Percentiles rank a stretch among this genome's conserved stretches.
These are phyloP conservation scores for Scaeva pyrastri DNA, from an alignment of 2,888 invertebrate genomes.

Conservation along the genomic window DNA sequence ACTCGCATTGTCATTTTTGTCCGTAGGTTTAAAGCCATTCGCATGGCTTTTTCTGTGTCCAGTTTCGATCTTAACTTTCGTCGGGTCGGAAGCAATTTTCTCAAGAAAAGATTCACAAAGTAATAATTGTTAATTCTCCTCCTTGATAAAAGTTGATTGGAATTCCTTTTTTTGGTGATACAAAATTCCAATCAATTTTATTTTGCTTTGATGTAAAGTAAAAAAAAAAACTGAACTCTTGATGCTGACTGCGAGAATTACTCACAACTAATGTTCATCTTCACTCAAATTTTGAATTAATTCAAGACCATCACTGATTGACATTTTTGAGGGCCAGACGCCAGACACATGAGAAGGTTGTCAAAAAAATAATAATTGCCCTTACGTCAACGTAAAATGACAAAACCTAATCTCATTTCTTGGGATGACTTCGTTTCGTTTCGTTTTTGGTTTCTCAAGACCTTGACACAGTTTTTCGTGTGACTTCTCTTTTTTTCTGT, in stretches of 20 bases:
- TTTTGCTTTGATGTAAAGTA: background rate
- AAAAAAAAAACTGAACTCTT: background rate
- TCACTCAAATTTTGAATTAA: background rate
- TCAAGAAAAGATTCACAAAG: background rate
- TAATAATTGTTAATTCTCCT: background rate
- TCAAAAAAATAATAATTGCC: conserved; percentile 28
- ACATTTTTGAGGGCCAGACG: background rate
- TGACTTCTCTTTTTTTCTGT: conserved; percentile 19
- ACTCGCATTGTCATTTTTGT: background rate
- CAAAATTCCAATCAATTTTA: too few relatives aligned
- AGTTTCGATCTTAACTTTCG: conserved; percentile 54
- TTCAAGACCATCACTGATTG: conserved; percentile 19
- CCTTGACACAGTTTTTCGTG: conserved; percentile 69
- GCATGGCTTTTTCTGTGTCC: conserved; percentile 33
- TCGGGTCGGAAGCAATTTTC: conserved; percentile 33
- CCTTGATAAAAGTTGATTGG: too few relatives aligned
- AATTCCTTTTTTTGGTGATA: too few relatives aligned
- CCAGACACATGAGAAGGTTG: background rate
- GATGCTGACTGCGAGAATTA: background rate
- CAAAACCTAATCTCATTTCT: conserved; percentile 11
- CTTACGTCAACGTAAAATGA: conserved; percentile 20
- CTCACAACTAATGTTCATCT: conserved; percentile 1
- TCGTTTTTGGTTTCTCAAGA: conserved; percentile 50
- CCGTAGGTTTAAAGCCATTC: conserved; percentile 54
- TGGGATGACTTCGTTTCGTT: conserved; percentile 34